phyloP scores from a whole-genome alignment of 2,888 invertebrate genomes.

The Philaethria dido region DNA sequence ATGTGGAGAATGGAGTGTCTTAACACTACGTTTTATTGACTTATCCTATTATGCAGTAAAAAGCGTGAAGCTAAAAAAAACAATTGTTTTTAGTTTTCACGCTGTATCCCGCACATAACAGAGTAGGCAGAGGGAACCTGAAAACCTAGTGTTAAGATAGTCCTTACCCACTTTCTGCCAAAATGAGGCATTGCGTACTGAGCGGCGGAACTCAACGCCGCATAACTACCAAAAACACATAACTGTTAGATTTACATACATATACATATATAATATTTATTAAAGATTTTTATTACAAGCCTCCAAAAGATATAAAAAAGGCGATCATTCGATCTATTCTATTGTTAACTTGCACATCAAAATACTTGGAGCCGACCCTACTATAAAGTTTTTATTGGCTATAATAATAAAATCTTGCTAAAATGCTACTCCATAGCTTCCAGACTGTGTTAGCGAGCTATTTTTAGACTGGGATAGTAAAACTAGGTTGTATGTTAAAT shows the following conservation, averaged over 20 bases:
- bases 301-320: background rate
- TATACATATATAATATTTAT: background rate
- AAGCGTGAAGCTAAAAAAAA: too few relatives aligned
- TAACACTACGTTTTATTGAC: too few relatives aligned
- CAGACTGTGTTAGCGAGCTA: slow-evolving; percentile 2
- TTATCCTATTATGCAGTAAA: too few relatives aligned
- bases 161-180: too few relatives aligned
- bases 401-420: slow-evolving; percentile 19
- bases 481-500: slow-evolving; percentile 8
- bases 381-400: slow-evolving; percentile 21
- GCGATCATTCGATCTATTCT: slow-evolving; percentile 3
- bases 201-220: too few relatives aligned
- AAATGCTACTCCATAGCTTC: slow-evolving; percentile 13
- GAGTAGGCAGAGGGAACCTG: too few relatives aligned
- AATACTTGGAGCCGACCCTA: slow-evolving; percentile 12
- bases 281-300: background rate
- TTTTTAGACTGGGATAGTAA: slow-evolving; percentile 18
- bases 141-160: too few relatives aligned
- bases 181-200: too few relatives aligned
- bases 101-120: too few relatives aligned
- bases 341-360: slow-evolving; percentile 2
- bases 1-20: too few relatives aligned
- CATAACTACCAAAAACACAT: too few relatives aligned
- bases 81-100: too few relatives aligned
- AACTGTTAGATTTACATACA: background rate